A percentile compares a stretch with the other conserved stretches of the same genome.
Conservation (phyloP, 2,888 invertebrate genomes). For the Troides helena region DNA sequence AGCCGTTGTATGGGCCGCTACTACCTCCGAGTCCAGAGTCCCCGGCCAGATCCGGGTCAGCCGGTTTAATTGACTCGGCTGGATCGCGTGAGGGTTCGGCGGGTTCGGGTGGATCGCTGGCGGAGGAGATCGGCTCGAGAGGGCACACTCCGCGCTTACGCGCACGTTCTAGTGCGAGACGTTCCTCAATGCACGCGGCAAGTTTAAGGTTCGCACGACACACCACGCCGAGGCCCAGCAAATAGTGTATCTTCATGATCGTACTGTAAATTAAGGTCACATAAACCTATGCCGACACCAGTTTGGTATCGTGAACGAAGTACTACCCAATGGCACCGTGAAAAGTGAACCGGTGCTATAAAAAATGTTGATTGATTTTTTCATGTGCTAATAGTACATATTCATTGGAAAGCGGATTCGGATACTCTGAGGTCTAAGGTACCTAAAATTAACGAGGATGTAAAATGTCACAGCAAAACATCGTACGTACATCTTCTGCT, state of each 20-base stretch:
- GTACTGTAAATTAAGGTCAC: too few relatives aligned
- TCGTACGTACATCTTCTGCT: too few relatives aligned
- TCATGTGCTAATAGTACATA: too few relatives aligned
- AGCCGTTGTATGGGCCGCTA: slow-evolving; percentile 55
- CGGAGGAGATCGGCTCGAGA: slow-evolving; percentile 30
- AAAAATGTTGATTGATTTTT: too few relatives aligned
- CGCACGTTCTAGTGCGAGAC: slow-evolving; percentile 43
- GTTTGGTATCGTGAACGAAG: too few relatives aligned
- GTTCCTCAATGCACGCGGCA: slow-evolving; percentile 67
- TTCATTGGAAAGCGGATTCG: too few relatives aligned
- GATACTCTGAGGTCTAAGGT: too few relatives aligned
- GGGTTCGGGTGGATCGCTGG: slow-evolving; percentile 26
- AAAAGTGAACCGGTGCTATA: too few relatives aligned
- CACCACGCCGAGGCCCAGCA: slow-evolving; percentile 34
- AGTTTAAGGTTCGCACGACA: slow-evolving; percentile 63
- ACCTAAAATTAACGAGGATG: too few relatives aligned
- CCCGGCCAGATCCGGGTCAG: slow-evolving; percentile 16
- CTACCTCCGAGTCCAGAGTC: slow-evolving; percentile 33
- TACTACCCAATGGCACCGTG: too few relatives aligned
- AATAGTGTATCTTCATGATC: not conserved
- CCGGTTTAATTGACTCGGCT: slow-evolving; percentile 17
- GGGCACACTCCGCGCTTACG: slow-evolving; percentile 29
- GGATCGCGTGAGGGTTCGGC: slow-evolving; percentile 8
- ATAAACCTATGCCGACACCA: too few relatives aligned
- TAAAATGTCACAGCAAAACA: too few relatives aligned